Conservation (phyloP, 2,888 invertebrate genomes). For the Phalera bucephala region DNA sequence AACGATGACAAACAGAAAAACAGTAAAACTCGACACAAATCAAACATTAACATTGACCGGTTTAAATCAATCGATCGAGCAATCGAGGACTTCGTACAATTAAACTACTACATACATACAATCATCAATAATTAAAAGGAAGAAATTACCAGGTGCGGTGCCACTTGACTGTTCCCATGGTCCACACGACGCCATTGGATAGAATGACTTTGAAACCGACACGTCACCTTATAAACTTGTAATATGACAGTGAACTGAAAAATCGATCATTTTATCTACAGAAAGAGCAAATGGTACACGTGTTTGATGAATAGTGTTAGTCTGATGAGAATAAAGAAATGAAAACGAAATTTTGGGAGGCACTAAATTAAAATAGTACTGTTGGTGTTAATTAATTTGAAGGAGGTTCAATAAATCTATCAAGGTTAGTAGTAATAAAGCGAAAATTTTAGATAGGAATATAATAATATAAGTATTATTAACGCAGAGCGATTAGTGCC, state of each 20-base stretch:
- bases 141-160: conserved; percentile 51
- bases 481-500: too few species aligned
- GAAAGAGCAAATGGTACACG: conserved; percentile 40
- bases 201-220: conserved; percentile 55
- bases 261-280: conserved; percentile 56
- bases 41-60: conserved; percentile 40
- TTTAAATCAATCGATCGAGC: conserved; percentile 39
- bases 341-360: conserved; percentile 1
- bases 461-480: too few species aligned
- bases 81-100: conserved; percentile 34
- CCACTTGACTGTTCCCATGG: conserved; percentile 58
- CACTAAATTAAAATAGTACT: conserved; percentile 5
- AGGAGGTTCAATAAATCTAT: conserved; percentile 8
- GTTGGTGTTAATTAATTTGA: conserved; percentile 4
- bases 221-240: conserved; percentile 51
- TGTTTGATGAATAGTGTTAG: too few species aligned
- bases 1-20: conserved; percentile 4
- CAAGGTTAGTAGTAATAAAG: conserved; percentile 31
- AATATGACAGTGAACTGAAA: conserved; percentile 49
- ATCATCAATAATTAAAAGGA: conserved; percentile 61
- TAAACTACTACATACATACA: conserved; percentile 23
- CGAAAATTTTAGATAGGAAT: too few species aligned
- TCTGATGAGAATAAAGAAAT: conserved; percentile 6
- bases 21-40: conserved; percentile 19
- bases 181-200: conserved; percentile 39